These are phyloP conservation scores for Kryphioiulus occultus DNA, from an alignment of 2,888 invertebrate genomes.

Conservation along the genomic window DNA sequence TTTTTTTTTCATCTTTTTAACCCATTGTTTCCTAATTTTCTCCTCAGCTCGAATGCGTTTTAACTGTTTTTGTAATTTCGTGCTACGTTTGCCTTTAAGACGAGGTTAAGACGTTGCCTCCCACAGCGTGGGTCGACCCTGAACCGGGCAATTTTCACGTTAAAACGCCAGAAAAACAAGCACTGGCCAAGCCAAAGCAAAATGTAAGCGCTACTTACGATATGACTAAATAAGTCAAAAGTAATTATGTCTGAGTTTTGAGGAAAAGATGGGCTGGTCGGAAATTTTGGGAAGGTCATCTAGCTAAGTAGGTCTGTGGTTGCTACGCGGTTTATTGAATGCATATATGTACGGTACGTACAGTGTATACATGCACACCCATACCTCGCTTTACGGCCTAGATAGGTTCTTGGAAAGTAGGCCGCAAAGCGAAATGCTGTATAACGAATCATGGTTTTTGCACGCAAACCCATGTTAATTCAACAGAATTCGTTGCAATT, in stretches of 20 bases:
- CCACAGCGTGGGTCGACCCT: slow-evolving; percentile 26
- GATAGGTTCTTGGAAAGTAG: too few relatives aligned
- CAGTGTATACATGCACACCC: too few relatives aligned
- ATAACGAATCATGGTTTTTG: too few relatives aligned
- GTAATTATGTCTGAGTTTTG: neutral
- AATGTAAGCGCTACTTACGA: neutral
- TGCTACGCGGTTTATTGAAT: neutral
- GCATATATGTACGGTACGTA: too few relatives aligned
- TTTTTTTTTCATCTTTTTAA: neutral
- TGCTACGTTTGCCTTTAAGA: slow-evolving; percentile 24
- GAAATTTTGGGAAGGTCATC: neutral
- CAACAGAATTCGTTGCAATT: too few relatives aligned
- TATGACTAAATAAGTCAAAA: slow-evolving; percentile 26
- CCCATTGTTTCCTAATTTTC: slow-evolving; percentile 25
- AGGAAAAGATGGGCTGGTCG: slow-evolving; percentile 25
- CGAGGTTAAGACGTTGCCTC: slow-evolving; percentile 8
- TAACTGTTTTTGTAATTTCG: neutral
- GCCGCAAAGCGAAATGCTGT: too few relatives aligned
- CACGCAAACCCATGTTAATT: too few relatives aligned
- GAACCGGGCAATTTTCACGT: neutral
- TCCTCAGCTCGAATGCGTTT: neutral
- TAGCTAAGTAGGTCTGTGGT: neutral
- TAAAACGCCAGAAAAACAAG: neutral
- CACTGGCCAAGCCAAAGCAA: neutral
- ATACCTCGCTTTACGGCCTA: too few relatives aligned